Base-by-base conservation (phyloP, 2,888 invertebrate genomes). In the Napeogenes inachia region DNA sequence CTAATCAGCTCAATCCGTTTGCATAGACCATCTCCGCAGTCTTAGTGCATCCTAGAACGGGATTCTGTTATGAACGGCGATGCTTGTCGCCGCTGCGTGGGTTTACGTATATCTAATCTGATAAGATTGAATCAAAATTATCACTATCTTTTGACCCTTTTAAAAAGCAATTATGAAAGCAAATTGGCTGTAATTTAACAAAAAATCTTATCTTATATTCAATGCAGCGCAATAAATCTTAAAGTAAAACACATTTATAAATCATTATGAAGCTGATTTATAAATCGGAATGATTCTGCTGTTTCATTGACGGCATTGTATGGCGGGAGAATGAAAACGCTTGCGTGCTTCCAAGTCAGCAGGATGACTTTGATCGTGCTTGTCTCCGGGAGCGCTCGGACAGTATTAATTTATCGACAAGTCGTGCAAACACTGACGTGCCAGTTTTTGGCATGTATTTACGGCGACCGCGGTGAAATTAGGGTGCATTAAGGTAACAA, bases 401-500 rank as follows among this genome's bases (percentile, higher is more conserved):
- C 79, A 76, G 82, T 78, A 84, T 84, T 86, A 85, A 89, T 86
- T 87, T 87, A 89, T 86, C 79, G 81, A 71, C 80, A 81, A 86
- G 82, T 85, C 87, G 86, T 87, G 89, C 87, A 86, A 86, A 85
- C 85, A 82, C 78, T 87, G 87, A 88, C 83, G 82, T 84, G 84
- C 81, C 77, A 77, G 83, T 83, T 87, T 88, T 84, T 79, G 80
- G 78, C 78, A 79, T 73, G 73, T 80, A 79, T 78, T 81, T 77
- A 81, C 73, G 54, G 62, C 64, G 63, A 63, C 63, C 76, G 75
- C 75, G 78, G 85, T 82, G 84, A 89, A 89, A 89, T 89, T 89
- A 85, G 89, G 88, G 87, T 89, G 85, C 85, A 87, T 86, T 89
- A 88, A 86, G 77, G 84, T 78, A 87, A 87, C 89, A 89, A 86